These are phyloP conservation scores for Phalloptychus januarius DNA, from an alignment of 2,797 vertebrate genomes.

Conservation along the genomic window DNA sequence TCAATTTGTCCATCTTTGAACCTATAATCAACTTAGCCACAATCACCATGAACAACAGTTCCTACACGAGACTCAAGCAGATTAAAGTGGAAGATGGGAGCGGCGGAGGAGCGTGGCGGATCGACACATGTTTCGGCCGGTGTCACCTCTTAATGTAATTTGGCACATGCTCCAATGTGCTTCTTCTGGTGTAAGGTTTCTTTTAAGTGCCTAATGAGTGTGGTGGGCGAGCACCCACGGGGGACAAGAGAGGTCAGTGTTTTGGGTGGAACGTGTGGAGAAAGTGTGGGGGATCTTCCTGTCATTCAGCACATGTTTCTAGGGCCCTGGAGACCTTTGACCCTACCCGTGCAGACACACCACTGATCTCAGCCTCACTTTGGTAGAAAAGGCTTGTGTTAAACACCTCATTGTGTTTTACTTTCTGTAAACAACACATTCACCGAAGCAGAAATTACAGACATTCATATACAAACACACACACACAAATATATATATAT, in stretches of 20 bases:
- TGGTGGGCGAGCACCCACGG: conserved; percentile 71
- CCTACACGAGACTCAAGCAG: conserved; percentile 44
- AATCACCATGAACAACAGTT: conserved; percentile 59
- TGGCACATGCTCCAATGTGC: conserved; percentile 71
- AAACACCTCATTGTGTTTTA: conserved; percentile 3
- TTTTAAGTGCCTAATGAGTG: conserved; percentile 84
- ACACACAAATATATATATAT: too few species aligned
- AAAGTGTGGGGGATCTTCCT: conserved; percentile 78
- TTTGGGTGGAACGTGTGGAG: conserved; percentile 76
- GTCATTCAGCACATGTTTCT: conserved; percentile 76
- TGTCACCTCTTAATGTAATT: conserved; percentile 78
- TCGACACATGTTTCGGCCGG: conserved; percentile 64
- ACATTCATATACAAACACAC: too few species aligned
- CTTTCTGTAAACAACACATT: conserved; percentile 5
- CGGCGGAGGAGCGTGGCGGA: conserved; percentile 27
- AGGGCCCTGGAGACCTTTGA: conserved; percentile 69
- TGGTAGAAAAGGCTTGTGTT: conserved; percentile 19
- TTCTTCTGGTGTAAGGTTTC: conserved; percentile 80
- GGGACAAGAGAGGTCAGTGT: conserved; percentile 81
- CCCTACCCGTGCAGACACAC: conserved; percentile 41
- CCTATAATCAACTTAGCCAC: conserved; percentile 66
- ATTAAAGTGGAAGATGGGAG: conserved; percentile 60
- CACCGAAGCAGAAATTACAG: not conserved
- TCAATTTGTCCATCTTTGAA: conserved; percentile 73
- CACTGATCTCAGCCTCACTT: conserved; percentile 45